A percentile compares a stretch with the other conserved stretches of the same genome.
Conservation (phyloP, 2,797 vertebrate species). For the Triplophysa bombifrons region DNA sequence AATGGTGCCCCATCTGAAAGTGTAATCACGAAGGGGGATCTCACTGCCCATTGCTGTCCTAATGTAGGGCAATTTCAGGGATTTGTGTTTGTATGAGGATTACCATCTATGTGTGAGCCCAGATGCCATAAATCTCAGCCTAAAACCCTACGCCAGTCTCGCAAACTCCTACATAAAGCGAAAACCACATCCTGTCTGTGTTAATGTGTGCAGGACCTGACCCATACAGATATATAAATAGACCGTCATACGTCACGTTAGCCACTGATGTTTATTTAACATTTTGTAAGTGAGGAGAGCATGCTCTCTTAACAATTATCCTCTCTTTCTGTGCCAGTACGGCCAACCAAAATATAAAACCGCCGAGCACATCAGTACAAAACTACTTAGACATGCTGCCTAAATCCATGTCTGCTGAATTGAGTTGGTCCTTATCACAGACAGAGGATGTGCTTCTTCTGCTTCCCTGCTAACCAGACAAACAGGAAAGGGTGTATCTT, state of each 20-base stretch:
- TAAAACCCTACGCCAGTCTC: conserved; percentile 38
- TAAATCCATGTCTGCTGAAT: conserved; percentile 26
- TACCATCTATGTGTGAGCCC: conserved; percentile 43
- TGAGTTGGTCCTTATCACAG: conserved; percentile 22
- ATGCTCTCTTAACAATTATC: background rate
- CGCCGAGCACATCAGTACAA: conserved; percentile 2
- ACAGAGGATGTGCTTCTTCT: conserved; percentile 18
- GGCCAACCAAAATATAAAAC: conserved; percentile 13
- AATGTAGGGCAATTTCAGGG: conserved; percentile 79
- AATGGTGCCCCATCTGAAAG: conserved; percentile 14
- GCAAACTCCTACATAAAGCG: conserved; percentile 28
- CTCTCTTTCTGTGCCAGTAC: background rate
- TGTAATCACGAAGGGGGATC: conserved; percentile 69
- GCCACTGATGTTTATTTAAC: conserved; percentile 1
- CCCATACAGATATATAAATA: conserved; percentile 33
- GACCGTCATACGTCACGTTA: background rate
- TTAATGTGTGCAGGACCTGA: conserved; percentile 16
- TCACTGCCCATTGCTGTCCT: conserved; percentile 68
- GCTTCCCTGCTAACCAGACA: conserved; percentile 28
- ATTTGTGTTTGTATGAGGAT: conserved; percentile 68
- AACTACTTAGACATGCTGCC: conserved; percentile 1
- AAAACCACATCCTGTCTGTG: conserved; percentile 29
- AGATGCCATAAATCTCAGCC: conserved; percentile 51
- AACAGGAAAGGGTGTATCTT: conserved; percentile 45
- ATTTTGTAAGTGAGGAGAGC: background rate